Percentiles rank a stretch among this genome's conserved stretches.
Evolutionary conservation across 2,888 invertebrate species (phyloP).

Genomic region (Drosophila subquinaria): DNA sequence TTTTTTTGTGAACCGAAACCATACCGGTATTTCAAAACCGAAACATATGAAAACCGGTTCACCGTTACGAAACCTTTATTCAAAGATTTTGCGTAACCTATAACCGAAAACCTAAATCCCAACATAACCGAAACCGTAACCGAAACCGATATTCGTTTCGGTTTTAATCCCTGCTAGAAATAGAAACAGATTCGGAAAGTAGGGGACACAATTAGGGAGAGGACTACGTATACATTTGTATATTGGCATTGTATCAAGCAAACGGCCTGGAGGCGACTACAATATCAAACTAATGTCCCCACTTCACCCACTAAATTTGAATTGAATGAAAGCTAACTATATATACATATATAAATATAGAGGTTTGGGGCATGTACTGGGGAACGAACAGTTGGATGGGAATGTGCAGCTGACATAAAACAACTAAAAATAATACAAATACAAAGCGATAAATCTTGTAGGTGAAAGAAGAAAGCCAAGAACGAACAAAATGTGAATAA

Average conservation of each 20-base stretch:
- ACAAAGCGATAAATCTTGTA: conserved; percentile 82
- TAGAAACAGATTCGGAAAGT: conserved; percentile 28
- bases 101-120: too few relatives aligned
- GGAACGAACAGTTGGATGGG: conserved; percentile 34
- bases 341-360: conserved; percentile 18
- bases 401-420: conserved; percentile 68
- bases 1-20: too few relatives aligned
- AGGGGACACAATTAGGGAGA: conserved; percentile 33
- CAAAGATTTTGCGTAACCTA: too few relatives aligned
- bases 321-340: conserved; percentile 41
- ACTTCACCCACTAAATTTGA: conserved; percentile 14
- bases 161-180: too few relatives aligned
- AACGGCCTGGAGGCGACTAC: conserved; percentile 11
- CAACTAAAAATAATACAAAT: conserved; percentile 83
- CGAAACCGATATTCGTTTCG: too few relatives aligned
- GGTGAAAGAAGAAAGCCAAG: conserved; percentile 79
- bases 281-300: conserved; percentile 57
- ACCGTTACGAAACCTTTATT: too few relatives aligned
- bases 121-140: too few relatives aligned
- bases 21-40: too few relatives aligned
- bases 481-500: conserved; percentile 37
- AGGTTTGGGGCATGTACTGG: neutral
- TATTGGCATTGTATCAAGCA: conserved; percentile 31
- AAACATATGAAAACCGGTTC: too few relatives aligned
- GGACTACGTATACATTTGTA: conserved; percentile 22